These are phyloP conservation scores for Alloscopus bannaensis DNA, from an alignment of 2,888 invertebrate species.

Conservation along the genomic window DNA sequence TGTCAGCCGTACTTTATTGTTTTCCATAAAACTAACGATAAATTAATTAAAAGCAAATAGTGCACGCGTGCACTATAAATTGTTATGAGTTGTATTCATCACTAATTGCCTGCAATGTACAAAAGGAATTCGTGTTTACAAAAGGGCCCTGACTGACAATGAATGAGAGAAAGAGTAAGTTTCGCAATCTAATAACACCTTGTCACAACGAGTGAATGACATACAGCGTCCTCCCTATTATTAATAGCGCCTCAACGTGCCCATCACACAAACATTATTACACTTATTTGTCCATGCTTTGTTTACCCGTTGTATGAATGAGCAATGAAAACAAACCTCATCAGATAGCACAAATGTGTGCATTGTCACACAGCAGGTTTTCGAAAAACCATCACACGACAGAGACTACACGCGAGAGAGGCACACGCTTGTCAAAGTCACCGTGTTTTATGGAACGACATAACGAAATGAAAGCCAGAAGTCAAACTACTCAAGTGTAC, in stretches of 20 bases:
- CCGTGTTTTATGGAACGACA: conserved; percentile 3
- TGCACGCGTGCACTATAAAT: no score
- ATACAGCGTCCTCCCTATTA: background rate
- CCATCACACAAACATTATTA: conserved; percentile 1
- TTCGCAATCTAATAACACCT: conserved; percentile 26
- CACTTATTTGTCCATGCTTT: background rate
- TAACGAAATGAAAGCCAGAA: background rate
- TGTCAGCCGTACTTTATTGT: no score
- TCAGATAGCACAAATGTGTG: background rate
- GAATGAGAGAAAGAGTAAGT: background rate
- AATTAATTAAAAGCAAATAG: conserved; percentile 3
- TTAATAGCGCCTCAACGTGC: background rate
- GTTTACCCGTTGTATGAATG: conserved; percentile 2
- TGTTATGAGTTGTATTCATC: no score
- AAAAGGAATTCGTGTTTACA: no score
- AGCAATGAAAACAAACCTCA: conserved; percentile 5
- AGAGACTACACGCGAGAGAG: background rate
- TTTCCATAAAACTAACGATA: no score
- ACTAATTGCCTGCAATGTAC: no score
- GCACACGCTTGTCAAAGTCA: conserved; percentile 1
- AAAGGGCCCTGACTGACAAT: no score
- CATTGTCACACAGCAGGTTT: conserved; percentile 18
- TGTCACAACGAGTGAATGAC: background rate
- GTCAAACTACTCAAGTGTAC: background rate
- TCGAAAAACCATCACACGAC: background rate